Conservation (phyloP, 2,113 vertebrate species). For the Anser brachyrhynchus region DNA sequence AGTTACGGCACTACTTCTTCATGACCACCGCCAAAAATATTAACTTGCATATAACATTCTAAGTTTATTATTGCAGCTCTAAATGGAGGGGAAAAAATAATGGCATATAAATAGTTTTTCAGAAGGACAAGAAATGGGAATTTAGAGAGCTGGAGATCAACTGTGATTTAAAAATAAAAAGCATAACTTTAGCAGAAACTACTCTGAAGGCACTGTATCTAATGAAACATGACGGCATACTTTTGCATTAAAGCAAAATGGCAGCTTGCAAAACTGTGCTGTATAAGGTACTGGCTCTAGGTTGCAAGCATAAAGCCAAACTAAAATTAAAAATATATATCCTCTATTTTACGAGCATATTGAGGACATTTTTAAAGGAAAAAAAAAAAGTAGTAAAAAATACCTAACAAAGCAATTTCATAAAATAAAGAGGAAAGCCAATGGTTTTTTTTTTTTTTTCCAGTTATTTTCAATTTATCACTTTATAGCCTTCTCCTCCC, state of each 20-base stretch:
- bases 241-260: not conserved
- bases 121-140: not conserved
- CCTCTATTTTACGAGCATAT: not conserved
- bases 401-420: not conserved
- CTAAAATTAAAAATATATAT: constrained; percentile 32
- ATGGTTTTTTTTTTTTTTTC: not conserved
- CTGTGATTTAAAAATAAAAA: constrained; percentile 26
- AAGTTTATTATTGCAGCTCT: not conserved
- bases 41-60: not conserved
- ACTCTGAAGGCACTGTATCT: not conserved
- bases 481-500: not conserved
- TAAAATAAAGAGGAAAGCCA: constrained; percentile 16
- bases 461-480: constrained; percentile 42
- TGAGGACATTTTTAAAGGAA: not conserved
- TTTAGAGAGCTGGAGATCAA: constrained; percentile 21
- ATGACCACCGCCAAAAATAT: not conserved
- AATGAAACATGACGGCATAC: not conserved
- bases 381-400: not conserved
- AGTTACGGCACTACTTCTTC: not conserved
- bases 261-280: not conserved
- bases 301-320: not conserved
- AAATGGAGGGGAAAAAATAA: constrained; percentile 35
- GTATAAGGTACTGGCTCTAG: not conserved
- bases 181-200: not conserved
- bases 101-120: not conserved